Evolutionary conservation across 2,113 vertebrate genomes (phyloP), one percentile per base, ranked within the genome.

Genomic region (Corvus cornix): DNA sequence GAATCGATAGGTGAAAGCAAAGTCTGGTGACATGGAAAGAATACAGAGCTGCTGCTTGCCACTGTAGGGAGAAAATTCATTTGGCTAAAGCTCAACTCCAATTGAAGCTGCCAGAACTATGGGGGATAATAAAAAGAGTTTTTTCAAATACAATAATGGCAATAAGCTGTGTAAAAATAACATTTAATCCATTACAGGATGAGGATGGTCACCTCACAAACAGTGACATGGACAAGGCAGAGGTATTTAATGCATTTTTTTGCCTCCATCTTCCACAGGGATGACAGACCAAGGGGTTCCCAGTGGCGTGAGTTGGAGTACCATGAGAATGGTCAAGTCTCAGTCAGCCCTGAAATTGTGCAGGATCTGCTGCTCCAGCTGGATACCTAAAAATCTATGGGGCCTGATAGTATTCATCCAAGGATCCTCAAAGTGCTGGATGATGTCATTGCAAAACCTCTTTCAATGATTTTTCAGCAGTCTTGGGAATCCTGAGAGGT

Each of bases 401-500:
- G 2, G 3, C 59, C 55, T 69, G 33, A 28, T 46, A 5, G 4
- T 18, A 13, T 53, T 39, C 1, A 0, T 24, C 10, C 12, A 46
- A 69, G 55, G 12, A 28, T 44, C 9, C 33, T 62, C 55, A 46
- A 53, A 46, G 16, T 0, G 0, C 10, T 46, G 12, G 12, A 19
- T 28, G 10, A 33, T 33, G 18, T 28, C 4, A 37, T 23, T 28
- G 33, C 22, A 44, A 52, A 77, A 37, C 2, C 4, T 44, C 18
- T 60, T 44, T 23, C 0, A 0, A 23, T 52, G 27, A 77, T 37
- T 39, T 87, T 87, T 87, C 46, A 78, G 6, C 10, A 44, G 10
- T 19, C 15, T 60, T 46, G 46, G 20, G 27, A 39, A 70, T 39
- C 20, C 20, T 30, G 46, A 69, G 39, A 52, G 4, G 12, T 33